phyloP scores from a whole-genome alignment of 2,113 vertebrate genomes.

The Chaenocephalus aceratus region DNA sequence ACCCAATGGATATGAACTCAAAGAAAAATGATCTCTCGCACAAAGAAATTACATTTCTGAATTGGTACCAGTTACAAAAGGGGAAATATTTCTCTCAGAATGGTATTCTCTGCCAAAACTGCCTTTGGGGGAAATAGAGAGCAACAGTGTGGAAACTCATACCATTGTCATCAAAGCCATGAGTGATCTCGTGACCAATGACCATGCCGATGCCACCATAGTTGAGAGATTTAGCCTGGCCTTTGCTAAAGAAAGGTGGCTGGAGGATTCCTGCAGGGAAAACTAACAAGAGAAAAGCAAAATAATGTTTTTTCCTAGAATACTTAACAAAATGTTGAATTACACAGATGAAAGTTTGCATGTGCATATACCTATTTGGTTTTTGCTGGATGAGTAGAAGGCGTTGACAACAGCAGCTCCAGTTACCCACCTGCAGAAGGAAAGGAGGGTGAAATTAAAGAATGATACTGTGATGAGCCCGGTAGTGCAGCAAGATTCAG shows the following conservation, averaged over 20 bases:
- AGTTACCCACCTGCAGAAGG: slow-evolving; percentile 91
- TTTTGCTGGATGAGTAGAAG: slow-evolving; percentile 94
- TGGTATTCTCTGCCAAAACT: slow-evolving; percentile 26
- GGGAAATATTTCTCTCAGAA: slow-evolving; percentile 17
- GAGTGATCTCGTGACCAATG: slow-evolving; percentile 97
- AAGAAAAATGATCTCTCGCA: slow-evolving; percentile 1
- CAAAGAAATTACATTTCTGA: slow-evolving; percentile 13
- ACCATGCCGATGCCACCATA: slow-evolving; percentile 97
- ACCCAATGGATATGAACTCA: neutral
- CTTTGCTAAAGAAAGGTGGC: slow-evolving; percentile 94
- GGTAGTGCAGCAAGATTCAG: slow-evolving; percentile 9
- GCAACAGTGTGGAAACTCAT: slow-evolving; percentile 56
- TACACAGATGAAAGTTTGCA: neutral
- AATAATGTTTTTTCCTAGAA: neutral
- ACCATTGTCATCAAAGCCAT: slow-evolving; percentile 98
- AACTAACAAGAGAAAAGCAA: slow-evolving; percentile 78
- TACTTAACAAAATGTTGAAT: neutral
- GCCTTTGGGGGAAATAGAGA: neutral
- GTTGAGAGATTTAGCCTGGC: slow-evolving; percentile 91
- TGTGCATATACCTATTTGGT: slow-evolving; percentile 92
- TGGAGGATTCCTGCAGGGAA: slow-evolving; percentile 97
- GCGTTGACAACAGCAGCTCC: slow-evolving; percentile 97
- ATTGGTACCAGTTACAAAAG: slow-evolving; percentile 35
- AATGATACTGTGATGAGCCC: neutral
- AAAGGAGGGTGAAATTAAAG: slow-evolving; percentile 4